Evolutionary conservation across 2,113 vertebrate species (phyloP).

Genomic region (Elephantulus edwardii): DNA sequence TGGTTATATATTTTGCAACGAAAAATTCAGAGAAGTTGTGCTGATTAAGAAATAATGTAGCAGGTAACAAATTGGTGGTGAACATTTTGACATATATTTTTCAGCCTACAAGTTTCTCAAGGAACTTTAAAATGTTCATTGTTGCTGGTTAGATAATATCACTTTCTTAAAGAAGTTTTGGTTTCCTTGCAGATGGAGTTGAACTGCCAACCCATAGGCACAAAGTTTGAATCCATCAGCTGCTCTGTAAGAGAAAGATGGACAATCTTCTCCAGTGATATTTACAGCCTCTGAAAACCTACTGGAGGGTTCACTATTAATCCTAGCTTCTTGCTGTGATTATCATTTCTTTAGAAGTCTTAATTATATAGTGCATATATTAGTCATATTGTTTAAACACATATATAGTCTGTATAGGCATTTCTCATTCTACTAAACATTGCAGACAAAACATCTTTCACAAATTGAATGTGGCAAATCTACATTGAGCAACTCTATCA

Average conservation of each 20-base stretch:
- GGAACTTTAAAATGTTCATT: slow-evolving; percentile 40
- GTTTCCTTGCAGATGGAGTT: too few relatives aligned
- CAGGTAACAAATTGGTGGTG: background rate
- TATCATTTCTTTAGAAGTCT: background rate
- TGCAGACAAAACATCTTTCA: too few relatives aligned
- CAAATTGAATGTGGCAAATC: too few relatives aligned
- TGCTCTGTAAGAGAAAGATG: too few relatives aligned
- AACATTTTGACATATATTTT: background rate
- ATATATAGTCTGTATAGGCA: background rate
- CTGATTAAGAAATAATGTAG: background rate
- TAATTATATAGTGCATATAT: background rate
- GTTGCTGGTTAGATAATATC: slow-evolving; percentile 66
- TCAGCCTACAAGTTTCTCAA: slow-evolving; percentile 25
- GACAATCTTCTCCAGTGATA: too few relatives aligned
- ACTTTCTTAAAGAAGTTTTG: too few relatives aligned
- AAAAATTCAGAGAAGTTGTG: background rate
- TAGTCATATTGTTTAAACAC: background rate
- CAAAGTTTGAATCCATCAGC: too few relatives aligned
- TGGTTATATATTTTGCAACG: background rate
- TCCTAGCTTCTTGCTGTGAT: background rate
- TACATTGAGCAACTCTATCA: too few relatives aligned
- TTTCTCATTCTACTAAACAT: too few relatives aligned
- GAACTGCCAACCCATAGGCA: too few relatives aligned
- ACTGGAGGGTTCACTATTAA: too few relatives aligned
- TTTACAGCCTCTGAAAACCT: too few relatives aligned